Evolutionary conservation across 2,113 vertebrate genomes (phyloP).

Genomic region (Cnemophilus loriae): DNA sequence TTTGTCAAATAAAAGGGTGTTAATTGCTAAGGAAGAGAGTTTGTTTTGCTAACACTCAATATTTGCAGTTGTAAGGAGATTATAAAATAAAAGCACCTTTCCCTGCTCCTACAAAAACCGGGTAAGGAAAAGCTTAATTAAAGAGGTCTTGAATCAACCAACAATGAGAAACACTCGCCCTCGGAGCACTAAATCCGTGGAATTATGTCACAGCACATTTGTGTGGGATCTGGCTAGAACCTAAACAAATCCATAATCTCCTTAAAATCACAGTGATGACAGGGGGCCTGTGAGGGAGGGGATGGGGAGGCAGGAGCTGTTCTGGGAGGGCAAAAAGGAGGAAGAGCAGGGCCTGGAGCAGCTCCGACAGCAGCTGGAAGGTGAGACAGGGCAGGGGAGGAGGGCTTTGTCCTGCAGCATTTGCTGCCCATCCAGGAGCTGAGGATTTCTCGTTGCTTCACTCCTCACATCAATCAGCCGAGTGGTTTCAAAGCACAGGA

Average conservation of each 20-base stretch:
- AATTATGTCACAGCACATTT: not conserved
- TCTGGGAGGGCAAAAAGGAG: not conserved
- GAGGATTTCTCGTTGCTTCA: not conserved
- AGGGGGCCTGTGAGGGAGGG: no score
- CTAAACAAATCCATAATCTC: not conserved
- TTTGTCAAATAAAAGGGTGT: not conserved
- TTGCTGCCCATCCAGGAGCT: not conserved
- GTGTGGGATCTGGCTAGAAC: no score
- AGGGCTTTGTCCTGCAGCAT: not conserved
- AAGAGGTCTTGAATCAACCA: not conserved
- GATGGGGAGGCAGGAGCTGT: not conserved
- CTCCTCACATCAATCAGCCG: not conserved
- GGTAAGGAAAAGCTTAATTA: not conserved
- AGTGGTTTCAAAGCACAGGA: not conserved
- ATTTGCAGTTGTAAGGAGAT: not conserved
- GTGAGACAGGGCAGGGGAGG: not conserved
- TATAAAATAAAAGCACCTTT: not conserved
- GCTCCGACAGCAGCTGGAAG: not conserved
- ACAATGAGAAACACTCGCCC: not conserved
- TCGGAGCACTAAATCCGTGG: not conserved
- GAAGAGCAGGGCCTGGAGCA: not conserved
- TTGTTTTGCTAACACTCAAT: not conserved
- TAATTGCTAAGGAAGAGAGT: not conserved
- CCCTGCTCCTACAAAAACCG: not conserved
- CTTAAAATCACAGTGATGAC: not conserved